Conservation (phyloP, 2,888 invertebrate species). For the Tachina lurida region DNA sequence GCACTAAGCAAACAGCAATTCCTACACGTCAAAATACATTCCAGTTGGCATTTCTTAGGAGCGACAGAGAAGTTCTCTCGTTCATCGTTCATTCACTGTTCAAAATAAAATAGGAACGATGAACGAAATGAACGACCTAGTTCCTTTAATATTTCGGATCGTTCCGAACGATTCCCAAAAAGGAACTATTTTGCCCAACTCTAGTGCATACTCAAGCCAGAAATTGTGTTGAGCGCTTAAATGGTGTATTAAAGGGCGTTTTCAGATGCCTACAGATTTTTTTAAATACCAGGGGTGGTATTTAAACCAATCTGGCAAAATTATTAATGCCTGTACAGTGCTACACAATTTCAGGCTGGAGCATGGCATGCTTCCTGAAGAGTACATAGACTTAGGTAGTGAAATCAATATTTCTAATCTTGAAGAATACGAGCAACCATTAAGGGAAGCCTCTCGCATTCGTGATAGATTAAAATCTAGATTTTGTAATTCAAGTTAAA, state of each 20-base stretch:
- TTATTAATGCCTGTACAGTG: conserved; percentile 3
- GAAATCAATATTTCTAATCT: not conserved
- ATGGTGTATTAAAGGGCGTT: conserved; percentile 23
- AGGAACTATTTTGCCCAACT: too few species aligned
- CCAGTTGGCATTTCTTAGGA: too few species aligned
- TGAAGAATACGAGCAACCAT: not conserved
- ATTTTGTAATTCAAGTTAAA: not conserved
- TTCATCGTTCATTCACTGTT: too few species aligned
- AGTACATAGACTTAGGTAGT: not conserved
- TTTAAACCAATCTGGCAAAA: too few species aligned
- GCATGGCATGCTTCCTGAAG: conserved; percentile 5
- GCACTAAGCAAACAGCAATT: too few species aligned
- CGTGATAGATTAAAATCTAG: not conserved
- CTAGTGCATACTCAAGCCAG: conserved; percentile 16
- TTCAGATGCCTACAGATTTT: conserved; percentile 26
- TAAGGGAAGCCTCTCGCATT: not conserved
- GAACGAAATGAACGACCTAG: too few species aligned
- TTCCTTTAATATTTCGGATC: too few species aligned
- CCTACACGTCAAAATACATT: too few species aligned
- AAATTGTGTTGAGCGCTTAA: conserved; percentile 12
- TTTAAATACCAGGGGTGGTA: conserved; percentile 6
- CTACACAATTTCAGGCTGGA: conserved; percentile 41
- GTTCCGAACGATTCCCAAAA: too few species aligned
- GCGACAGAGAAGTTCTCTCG: too few species aligned
- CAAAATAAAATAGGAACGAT: too few species aligned